Evolutionary conservation across 2,888 invertebrate genomes (phyloP).

Genomic region (Pandemis cinnamomeana): DNA sequence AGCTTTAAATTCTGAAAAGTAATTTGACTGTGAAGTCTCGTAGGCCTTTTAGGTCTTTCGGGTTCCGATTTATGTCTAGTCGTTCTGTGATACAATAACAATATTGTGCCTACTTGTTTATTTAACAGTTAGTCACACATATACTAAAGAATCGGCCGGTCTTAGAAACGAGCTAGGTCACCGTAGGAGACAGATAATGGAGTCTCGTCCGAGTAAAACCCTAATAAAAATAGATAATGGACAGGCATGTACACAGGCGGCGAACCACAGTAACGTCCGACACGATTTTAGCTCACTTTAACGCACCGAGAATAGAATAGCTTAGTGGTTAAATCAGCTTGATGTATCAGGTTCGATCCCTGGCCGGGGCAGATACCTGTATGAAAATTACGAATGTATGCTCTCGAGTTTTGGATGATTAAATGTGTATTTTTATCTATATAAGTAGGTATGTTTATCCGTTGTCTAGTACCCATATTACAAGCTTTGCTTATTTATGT

Average conservation of each 20-base stretch:
- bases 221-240: constrained; percentile 36
- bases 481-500: no score
- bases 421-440: no score
- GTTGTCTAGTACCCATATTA: no score
- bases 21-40: not conserved
- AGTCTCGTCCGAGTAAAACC: constrained; percentile 17
- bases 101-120: not conserved
- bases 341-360: no score
- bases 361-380: no score
- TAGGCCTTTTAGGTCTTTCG: not conserved
- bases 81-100: not conserved
- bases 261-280: constrained; percentile 10
- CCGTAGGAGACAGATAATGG: constrained; percentile 29
- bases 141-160: constrained; percentile 11
- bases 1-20: not conserved
- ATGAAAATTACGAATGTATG: no score
- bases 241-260: constrained; percentile 18
- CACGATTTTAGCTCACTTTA: not conserved
- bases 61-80: not conserved
- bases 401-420: no score
- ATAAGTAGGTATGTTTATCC: no score
- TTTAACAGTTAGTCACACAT: constrained; percentile 20
- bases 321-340: no score
- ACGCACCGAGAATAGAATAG: no score
- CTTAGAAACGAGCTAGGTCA: constrained; percentile 20